Evolutionary conservation across 2,113 vertebrate species (phyloP), one percentile per base, ranked within the genome.

Genomic region (Ceyx melanurus): DNA sequence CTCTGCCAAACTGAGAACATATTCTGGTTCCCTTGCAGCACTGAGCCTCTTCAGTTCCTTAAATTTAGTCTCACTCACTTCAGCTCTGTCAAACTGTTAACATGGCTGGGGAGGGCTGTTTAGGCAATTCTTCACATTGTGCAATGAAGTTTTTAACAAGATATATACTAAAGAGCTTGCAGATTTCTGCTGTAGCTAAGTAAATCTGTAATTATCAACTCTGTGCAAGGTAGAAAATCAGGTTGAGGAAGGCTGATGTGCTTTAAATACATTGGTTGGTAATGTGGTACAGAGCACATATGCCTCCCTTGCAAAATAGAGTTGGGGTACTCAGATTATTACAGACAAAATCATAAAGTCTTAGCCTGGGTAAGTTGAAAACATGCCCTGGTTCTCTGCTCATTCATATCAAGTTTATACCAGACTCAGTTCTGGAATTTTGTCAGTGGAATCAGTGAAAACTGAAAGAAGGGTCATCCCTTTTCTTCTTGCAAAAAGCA

Each of bases 11-110:
- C 37, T 61, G 48, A 77, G 80, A 50, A 58, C 12, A 20, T 21
- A 22, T 29, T 58, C 66, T 80, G 29, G 28, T 46, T 22, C 45
- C 74, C 84, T 72, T 21, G 40, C 35, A 92, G 79, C 42, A 50
- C 3, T 50, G 83, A 87, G 43, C 45, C 66, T 77, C 84, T 89
- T 76, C 29, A 48, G 29, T 53, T 80, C 16, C 16, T 15, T n/a
- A 83, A 29, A 21, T 14, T 19, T 48, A 21, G 5, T 50, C 42
- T 82, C 50, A 7, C 17, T 22, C 89, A 9, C 42, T 23, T 90
- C 62, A 33, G 5, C 78, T 90, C 50, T 77, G 93, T 71, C 35
- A 71, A 70, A 95, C 51, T 93, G 76, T 76, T 90, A 79, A 94
- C 83, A 82, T 80, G 28, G 62, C 22, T 92, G 88, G 90, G 60